Conservation (phyloP, 1,140 invertebrate genomes). For the Mycetomoellerius zeteki region DNA sequence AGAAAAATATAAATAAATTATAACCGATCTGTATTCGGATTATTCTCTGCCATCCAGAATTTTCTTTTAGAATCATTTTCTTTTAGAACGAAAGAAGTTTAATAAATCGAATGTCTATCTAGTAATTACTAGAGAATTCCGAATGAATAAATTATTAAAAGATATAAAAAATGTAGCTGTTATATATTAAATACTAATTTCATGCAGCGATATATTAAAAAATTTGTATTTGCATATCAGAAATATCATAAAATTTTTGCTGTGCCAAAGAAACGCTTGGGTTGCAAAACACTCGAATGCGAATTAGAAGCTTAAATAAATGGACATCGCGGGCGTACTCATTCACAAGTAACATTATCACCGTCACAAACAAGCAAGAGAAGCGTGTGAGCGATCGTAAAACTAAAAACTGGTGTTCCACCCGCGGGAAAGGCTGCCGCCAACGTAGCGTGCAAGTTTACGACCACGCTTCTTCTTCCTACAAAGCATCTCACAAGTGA, state of each 20-base stretch:
- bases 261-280: neutral
- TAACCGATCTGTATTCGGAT: neutral
- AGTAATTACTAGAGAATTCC: no score
- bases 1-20: neutral
- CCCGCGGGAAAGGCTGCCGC: constrained; percentile 39
- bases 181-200: neutral
- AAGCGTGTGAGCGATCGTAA: constrained; percentile 43
- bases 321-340: neutral
- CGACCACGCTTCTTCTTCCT: constrained; percentile 34
- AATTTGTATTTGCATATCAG: neutral
- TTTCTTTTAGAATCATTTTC: no score
- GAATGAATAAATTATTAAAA: no score
- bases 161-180: no score
- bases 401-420: constrained; percentile 57
- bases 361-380: constrained; percentile 15
- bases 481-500: constrained; percentile 33
- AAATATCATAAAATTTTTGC: neutral
- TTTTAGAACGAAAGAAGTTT: no score
- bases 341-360: constrained; percentile 25
- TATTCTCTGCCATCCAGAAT: neutral
- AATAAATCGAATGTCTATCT: no score
- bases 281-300: constrained; percentile 2
- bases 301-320: constrained; percentile 26
- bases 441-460: constrained; percentile 60
- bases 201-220: neutral